Conservation (phyloP, 35 echinoderm and acorn worm species). For the Ptychodera flava region DNA sequence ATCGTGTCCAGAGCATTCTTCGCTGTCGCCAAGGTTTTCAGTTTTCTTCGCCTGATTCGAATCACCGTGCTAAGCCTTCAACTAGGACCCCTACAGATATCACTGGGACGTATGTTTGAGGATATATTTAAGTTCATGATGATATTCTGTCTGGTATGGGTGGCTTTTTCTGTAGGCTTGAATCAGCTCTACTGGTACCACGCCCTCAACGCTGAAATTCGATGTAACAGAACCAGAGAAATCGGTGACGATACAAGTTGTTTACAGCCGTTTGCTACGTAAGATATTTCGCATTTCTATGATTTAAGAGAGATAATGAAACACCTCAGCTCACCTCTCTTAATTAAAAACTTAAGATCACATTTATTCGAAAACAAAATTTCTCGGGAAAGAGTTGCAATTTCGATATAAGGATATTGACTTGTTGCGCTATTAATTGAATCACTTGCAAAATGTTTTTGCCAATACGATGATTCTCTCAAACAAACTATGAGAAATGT, state of each 20-base stretch:
- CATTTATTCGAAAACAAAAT: too few relatives aligned
- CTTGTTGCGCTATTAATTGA: too few relatives aligned
- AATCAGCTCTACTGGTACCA: conserved; percentile 92
- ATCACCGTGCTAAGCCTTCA: conserved; percentile 91
- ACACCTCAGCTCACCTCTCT: too few relatives aligned
- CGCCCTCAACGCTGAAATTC: conserved; percentile 16
- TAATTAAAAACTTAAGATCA: too few relatives aligned
- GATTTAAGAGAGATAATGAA: too few relatives aligned
- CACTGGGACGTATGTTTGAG: conserved; percentile 93
- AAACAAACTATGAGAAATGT: too few relatives aligned
- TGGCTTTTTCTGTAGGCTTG: conserved; percentile 97
- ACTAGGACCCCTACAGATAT: conserved; percentile 97
- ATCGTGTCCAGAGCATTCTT: conserved; percentile 81
- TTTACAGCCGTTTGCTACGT: conserved; percentile 75
- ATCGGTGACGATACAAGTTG: conserved; percentile 41
- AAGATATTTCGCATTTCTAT: conserved; percentile 27
- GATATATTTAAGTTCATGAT: conserved; percentile 95
- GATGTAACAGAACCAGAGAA: conserved; percentile 30
- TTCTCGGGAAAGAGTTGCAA: too few relatives aligned
- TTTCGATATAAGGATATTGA: too few relatives aligned
- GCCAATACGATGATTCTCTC: too few relatives aligned
- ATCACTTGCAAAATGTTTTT: too few relatives aligned
- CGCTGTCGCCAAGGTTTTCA: conserved; percentile 93
- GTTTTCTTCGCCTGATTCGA: conserved; percentile 80
- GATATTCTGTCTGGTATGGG: conserved; percentile 96